phyloP scores from a whole-genome alignment of 2,113 vertebrate genomes.

The Elgaria multicarinata region DNA sequence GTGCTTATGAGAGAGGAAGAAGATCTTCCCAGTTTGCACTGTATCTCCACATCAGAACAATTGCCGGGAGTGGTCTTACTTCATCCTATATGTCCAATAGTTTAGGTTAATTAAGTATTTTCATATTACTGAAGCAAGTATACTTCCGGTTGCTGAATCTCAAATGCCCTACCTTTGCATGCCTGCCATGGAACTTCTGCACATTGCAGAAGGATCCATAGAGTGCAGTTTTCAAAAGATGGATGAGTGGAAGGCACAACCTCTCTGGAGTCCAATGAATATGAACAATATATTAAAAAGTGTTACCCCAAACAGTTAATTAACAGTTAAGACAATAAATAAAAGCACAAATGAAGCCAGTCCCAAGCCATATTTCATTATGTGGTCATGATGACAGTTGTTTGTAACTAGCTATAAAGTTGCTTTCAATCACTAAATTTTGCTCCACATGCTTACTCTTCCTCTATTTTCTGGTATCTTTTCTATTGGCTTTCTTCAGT shows the following conservation, averaged over 20 bases:
- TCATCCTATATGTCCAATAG: not conserved
- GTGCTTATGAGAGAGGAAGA: not conserved
- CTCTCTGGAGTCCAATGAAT: not conserved
- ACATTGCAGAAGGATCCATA: not conserved
- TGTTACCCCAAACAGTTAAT: not conserved
- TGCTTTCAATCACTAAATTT: not conserved
- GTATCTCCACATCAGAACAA: not conserved
- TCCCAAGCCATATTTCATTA: not conserved
- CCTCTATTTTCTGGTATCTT: not conserved
- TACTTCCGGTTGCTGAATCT: not conserved
- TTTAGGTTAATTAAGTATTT: accelerated
- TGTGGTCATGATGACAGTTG: not conserved
- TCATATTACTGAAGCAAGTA: not conserved
- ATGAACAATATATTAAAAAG: not conserved
- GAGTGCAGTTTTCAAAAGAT: not conserved
- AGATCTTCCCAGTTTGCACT: not conserved
- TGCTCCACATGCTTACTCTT: not conserved
- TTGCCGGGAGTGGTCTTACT: not conserved
- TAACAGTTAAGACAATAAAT: not conserved
- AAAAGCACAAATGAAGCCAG: not conserved
- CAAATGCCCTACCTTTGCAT: not conserved
- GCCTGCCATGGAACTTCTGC: not conserved
- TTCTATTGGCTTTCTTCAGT: not conserved
- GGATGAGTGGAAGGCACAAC: not conserved
- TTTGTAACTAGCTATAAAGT: not conserved